Conservation (phyloP, 1,140 invertebrate genomes). For the Microvelia longipes region DNA sequence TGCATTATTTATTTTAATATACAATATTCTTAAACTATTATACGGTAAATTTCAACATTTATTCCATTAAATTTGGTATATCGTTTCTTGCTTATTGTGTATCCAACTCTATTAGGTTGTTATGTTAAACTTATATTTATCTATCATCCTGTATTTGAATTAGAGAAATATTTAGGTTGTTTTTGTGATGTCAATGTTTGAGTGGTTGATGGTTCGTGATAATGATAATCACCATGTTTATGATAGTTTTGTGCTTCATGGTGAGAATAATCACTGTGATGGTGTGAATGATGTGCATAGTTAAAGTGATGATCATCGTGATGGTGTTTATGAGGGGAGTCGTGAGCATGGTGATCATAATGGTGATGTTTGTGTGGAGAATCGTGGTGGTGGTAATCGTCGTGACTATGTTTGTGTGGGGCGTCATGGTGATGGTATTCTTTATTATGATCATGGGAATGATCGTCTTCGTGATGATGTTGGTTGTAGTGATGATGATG, state of each 20-base stretch:
- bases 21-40: no score
- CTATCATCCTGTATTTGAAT: no score
- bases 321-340: neutral
- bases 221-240: neutral
- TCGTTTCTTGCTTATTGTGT: no score
- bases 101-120: no score
- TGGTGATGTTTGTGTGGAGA: neutral
- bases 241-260: no score
- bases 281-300: neutral
- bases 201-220: neutral
- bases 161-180: neutral
- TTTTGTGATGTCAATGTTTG: neutral
- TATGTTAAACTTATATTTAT: no score
- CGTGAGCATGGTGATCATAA: neutral
- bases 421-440: constrained; percentile 1
- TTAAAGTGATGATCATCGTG: neutral
- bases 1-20: no score
- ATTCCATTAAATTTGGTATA: no score
- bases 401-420: neutral
- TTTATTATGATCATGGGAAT: neutral
- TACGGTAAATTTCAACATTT: no score
- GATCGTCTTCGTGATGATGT: neutral
- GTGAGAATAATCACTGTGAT: no score
- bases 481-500: constrained; percentile 3
- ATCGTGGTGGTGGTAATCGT: neutral